Percentiles rank a stretch among this genome's conserved stretches.
phyloP scores from a whole-genome alignment of 2,797 vertebrate species.

The Champsocephalus gunnari region DNA sequence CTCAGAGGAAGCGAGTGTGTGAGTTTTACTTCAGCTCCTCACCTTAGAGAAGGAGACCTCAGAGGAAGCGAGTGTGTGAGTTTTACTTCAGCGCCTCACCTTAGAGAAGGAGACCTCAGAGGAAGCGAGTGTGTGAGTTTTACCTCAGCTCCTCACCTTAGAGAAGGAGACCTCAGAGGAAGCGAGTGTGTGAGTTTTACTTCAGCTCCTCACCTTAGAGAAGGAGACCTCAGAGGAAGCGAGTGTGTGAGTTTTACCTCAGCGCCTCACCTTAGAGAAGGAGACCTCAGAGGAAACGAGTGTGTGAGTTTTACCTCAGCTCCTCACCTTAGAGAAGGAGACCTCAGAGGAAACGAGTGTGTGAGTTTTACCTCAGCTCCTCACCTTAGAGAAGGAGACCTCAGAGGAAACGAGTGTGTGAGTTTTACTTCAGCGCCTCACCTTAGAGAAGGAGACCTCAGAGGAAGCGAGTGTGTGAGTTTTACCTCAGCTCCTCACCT shows the following conservation, averaged over 20 bases:
- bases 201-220: not conserved
- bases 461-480: conserved; percentile 43
- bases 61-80: conserved; percentile 56
- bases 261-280: too few relatives aligned
- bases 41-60: too few relatives aligned
- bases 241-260: conserved; percentile 20
- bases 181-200: conserved; percentile 54
- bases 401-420: conserved; percentile 19
- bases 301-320: conserved; percentile 60
- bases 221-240: conserved; percentile 22
- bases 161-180: too few relatives aligned
- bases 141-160: conserved; percentile 86
- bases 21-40: too few relatives aligned
- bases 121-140: conserved; percentile 66
- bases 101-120: conserved; percentile 86
- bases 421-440: conserved; percentile 44
- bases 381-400: conserved; percentile 85
- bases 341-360: conserved; percentile 48
- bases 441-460: too few relatives aligned
- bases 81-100: conserved; percentile 82
- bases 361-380: conserved; percentile 59
- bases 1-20: conserved; percentile 44
- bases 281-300: conserved; percentile 37
- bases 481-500: conserved; percentile 74
- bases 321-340: conserved; percentile 92